Base-by-base conservation (phyloP, 2,888 invertebrate genomes). In the Dicranocentrus wangi region DNA sequence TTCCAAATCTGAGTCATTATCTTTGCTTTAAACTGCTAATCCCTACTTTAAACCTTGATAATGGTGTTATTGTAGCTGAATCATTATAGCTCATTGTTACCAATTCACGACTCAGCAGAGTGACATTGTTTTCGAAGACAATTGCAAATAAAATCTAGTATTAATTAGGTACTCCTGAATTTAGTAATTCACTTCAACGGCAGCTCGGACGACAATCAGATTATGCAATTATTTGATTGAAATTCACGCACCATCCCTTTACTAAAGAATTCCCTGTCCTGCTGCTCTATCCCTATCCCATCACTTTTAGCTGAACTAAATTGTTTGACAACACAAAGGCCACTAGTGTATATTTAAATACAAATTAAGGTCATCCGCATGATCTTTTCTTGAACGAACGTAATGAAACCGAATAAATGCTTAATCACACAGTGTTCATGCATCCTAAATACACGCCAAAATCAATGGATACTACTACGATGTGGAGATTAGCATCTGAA, bases 31-130 rank as follows among this genome's bases (percentile, higher is more conserved):
- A n/a, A n/a, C n/a, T n/a, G n/a, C n/a, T n/a, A n/a, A n/a, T n/a
- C n/a, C n/a, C n/a, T n/a, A n/a, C n/a, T n/a, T n/a, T n/a, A 51
- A 51, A 51, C 51, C 51, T 51, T 51, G 51, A 17, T 51, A n/a
- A 51, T 19, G 19, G 51, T 8, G n/a, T 47, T 47, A n/a, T 55
- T 25, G n/a, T 25, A 23, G 55, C 55, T 55, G 55, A 55, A 7
- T 55, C 55, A 55, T 55, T 55, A 55, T 23, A 8, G 15, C 51
- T 19, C 51, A 51, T 51, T 51, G 51, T 51, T 17, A 19, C 19
- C 51, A 51, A 51, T 51, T 51, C 51, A 51, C n/a, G 19, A 19
- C 8, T 19, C 19, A 51, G 2, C n/a, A 51, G 13, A 43, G 43
- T n/a, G n/a, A n/a, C n/a, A 32, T 32, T 32, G 32, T 32, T 32